These are phyloP conservation scores for Nemurella pictetii DNA, from an alignment of 2,888 invertebrate genomes.

Conservation along the genomic window DNA sequence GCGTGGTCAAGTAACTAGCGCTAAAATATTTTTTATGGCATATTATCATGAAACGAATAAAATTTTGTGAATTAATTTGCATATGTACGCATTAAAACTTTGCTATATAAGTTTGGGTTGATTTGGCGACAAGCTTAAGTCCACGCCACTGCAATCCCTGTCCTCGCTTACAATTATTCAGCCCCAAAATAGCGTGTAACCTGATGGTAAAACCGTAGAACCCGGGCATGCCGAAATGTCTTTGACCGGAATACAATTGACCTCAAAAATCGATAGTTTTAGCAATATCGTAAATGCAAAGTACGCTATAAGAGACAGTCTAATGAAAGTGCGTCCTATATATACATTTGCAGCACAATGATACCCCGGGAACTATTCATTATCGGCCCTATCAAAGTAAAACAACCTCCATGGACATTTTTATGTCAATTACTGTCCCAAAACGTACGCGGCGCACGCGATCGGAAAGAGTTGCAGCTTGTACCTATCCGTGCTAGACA, in stretches of 20 bases:
- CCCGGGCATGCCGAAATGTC: neutral
- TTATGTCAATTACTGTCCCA: neutral
- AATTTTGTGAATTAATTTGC: too few relatives aligned
- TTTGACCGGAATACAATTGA: neutral
- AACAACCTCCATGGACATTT: neutral
- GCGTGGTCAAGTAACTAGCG: too few relatives aligned
- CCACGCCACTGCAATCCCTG: too few relatives aligned
- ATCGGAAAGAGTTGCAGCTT: neutral
- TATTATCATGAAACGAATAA: too few relatives aligned
- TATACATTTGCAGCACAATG: neutral
- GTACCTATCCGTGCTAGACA: slow-evolving; percentile 17
- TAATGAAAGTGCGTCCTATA: neutral
- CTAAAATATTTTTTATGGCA: too few relatives aligned
- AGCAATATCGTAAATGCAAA: neutral
- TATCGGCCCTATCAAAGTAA: neutral
- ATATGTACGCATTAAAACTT: too few relatives aligned
- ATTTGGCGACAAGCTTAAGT: too few relatives aligned
- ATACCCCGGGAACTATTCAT: neutral
- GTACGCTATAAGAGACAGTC: neutral
- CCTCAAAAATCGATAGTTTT: neutral
- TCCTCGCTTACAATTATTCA: too few relatives aligned
- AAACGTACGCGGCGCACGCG: neutral
- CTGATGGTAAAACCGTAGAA: neutral
- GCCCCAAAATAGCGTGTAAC: neutral
- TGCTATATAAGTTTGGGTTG: too few relatives aligned